Base-by-base conservation (phyloP, 92 coral and sea anemone species). In the Epizoanthus stellaris region DNA sequence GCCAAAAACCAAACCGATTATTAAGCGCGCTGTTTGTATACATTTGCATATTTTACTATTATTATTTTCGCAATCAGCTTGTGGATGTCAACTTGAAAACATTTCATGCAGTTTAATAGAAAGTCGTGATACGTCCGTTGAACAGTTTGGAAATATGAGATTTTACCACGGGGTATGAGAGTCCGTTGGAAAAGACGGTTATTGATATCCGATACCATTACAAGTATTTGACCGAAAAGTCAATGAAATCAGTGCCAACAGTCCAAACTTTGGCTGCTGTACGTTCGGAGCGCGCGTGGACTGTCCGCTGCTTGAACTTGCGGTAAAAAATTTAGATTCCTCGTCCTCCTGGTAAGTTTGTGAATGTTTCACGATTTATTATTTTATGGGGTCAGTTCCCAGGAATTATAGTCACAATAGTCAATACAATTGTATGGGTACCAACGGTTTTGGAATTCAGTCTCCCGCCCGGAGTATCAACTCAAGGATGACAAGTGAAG, bases 11-110 rank as follows among this genome's bases (percentile, higher is more conserved):
- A 38, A 53, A 75, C 30, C 64, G 19, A 11, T 21, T 11, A 13
- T 39, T 13, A 47, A 59, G 71, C 59, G 61, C 73, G 83, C 83
- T n/a, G 8, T 36, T 76, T 60, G 83, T 63, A 64, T 79, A 63
- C 39, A 79, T 79, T 79, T 43, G 61, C 83, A 79, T 79, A 20
- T 43, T 66, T 42, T 6, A 43, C 36, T 13, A 9, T 42, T 64
- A 70, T 42, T 45, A 17, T 56, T 23, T n/a, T 67, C 4, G 25
- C 4, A 9, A 30, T 21, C n/a, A 20, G 38, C n/a, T 79, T n/a
- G 56, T 4, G 15, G 12, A 6, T 52, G 56, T 52, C 1, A 10
- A 52, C 56, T 52, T 52, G 56, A 12, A 52, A 52, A 52, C 56
- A 52, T 52, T 52, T 52, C 12, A 52, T 11, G 56, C 25, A 23